Base-by-base conservation (phyloP, 2,113 vertebrate genomes). In the Redunca redunca region DNA sequence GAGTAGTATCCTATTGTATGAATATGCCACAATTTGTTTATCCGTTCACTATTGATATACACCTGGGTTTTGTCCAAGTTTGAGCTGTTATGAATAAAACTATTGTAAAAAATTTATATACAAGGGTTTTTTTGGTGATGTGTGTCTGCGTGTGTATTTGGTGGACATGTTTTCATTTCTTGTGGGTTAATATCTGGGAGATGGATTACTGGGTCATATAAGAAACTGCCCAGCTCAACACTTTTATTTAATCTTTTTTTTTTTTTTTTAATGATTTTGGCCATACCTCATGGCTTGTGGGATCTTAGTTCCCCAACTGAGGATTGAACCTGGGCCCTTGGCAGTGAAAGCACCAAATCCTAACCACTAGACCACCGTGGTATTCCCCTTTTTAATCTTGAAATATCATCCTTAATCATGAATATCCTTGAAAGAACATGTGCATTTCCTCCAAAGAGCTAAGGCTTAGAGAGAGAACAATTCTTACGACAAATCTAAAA, bases 391-490 rank as follows among this genome's bases (percentile, higher is more conserved):
- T 94, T 95, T 88, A 97, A 91, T 30, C 33, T 96, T 97, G 80
- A 85, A 86, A 71, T 57, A 71, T 84, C 46, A 67, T 60, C 46
- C 57, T 86, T 62, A 93, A 71, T 30, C 40, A 30, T 90, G n/a
- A 94, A 90, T 90, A 25, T 88, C 40, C 11, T 58, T 30, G 48
- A 94, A 95, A 96, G 26, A 84, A 78, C 36, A 97, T 84, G 71
- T 90, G 7, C n/a, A 64, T 96, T 97, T 97, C 25, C 53, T 96
- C 57, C 33, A 91, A 90, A 94, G 86, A 95, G 50, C 15, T 94
- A 84, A 88, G 19, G 40, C 11, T 88, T 92, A 90, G 33, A 82
- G 46, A 55, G 58, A 90, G 58, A 87, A 86, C 21, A 97, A 82
- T 53, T 97, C 64, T 88, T 82, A 52, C 46, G 53, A 96, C 21